Conservation (phyloP, 2,888 invertebrate species). For the Schrankia costaestrigalis region DNA sequence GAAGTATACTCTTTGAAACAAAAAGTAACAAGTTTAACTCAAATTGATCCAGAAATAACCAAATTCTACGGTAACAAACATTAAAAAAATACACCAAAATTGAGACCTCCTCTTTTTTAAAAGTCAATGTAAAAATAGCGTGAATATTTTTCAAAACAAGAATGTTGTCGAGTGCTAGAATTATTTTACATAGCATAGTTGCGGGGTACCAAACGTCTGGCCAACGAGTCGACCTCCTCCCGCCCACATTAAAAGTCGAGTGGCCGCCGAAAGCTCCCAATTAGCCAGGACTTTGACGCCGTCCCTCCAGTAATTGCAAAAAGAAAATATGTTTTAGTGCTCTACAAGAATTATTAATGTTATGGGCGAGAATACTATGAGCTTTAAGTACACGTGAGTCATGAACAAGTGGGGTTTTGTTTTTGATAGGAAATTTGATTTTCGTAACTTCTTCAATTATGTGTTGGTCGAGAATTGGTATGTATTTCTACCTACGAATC, state of each 20-base stretch:
- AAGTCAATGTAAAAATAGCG: slow-evolving; percentile 33
- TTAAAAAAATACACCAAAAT: no score
- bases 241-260: slow-evolving; percentile 65
- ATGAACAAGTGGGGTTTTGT: slow-evolving; percentile 7
- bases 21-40: no score
- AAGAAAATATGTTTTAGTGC: slow-evolving; percentile 67
- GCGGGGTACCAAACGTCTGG: slow-evolving; percentile 30
- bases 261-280: slow-evolving; percentile 71
- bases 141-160: slow-evolving; percentile 45
- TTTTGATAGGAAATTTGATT: no score
- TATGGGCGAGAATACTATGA: slow-evolving; percentile 3
- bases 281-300: slow-evolving; percentile 71
- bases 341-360: slow-evolving; percentile 59
- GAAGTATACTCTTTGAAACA: no score
- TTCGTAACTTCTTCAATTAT: no score
- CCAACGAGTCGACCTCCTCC: slow-evolving; percentile 36
- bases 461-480: no score
- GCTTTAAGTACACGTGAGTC: slow-evolving; percentile 26
- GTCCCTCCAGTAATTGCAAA: slow-evolving; percentile 62
- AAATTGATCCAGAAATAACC: no score
- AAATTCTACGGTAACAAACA: no score
- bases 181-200: slow-evolving; percentile 54
- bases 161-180: no score
- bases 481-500: no score
- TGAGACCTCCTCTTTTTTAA: no score